Conservation (phyloP, 2,113 vertebrate genomes). For the Petrocephalus zakoni region DNA sequence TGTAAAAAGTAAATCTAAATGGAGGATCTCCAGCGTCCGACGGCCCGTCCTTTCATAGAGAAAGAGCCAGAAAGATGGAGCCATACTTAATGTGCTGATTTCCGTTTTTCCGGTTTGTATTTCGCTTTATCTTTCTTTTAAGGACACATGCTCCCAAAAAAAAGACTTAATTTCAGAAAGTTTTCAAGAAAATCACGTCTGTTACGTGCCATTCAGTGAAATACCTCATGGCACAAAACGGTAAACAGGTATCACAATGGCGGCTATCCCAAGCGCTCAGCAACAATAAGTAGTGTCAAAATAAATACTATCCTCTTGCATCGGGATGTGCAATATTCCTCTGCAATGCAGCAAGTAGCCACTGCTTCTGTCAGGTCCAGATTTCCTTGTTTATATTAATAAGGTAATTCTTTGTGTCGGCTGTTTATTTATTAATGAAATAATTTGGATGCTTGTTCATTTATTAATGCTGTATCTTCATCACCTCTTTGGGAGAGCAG, state of each 20-base stretch:
- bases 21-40: constrained; percentile 58
- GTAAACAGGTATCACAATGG: constrained; percentile 1
- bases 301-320: constrained; percentile 16
- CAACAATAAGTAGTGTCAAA: constrained; percentile 13
- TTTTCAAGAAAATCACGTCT: constrained; percentile 35
- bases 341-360: neutral
- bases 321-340: neutral
- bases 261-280: neutral
- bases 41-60: constrained; percentile 56
- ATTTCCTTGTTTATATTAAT: constrained; percentile 30
- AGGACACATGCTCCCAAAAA: constrained; percentile 37
- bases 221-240: constrained; percentile 29
- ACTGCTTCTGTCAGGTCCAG: neutral
- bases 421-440: constrained; percentile 44
- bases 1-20: constrained; percentile 67
- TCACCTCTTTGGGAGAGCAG: constrained; percentile 31
- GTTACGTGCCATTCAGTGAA: constrained; percentile 23
- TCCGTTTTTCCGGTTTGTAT: constrained; percentile 32
- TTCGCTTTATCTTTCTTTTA: neutral
- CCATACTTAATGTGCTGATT: constrained; percentile 42
- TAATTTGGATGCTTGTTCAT: constrained; percentile 30
- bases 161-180: constrained; percentile 5
- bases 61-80: constrained; percentile 39
- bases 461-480: constrained; percentile 44
- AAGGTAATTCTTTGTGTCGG: constrained; percentile 30